phyloP scores from a whole-genome alignment of 2,888 invertebrate genomes.

The Agonopterix subpropinquella region DNA sequence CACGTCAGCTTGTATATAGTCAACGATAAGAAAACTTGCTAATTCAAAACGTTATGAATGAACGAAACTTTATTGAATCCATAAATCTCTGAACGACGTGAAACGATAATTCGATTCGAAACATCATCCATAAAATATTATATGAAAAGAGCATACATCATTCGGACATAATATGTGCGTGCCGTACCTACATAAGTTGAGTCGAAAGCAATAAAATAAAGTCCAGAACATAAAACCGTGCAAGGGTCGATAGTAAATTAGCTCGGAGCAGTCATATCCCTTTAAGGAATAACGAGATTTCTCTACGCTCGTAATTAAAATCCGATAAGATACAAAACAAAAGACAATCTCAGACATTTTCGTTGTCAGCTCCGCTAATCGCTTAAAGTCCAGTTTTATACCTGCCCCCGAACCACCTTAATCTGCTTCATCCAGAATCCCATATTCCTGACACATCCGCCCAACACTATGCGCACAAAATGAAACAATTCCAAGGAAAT shows the following conservation, averaged over 20 bases:
- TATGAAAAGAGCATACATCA: constrained; percentile 29
- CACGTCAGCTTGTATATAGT: too few relatives aligned
- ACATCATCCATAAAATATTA: constrained; percentile 29
- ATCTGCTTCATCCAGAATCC: constrained; percentile 11
- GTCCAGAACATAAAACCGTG: constrained; percentile 56
- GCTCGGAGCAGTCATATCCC: constrained; percentile 62
- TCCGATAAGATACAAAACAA: constrained; percentile 73
- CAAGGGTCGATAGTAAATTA: constrained; percentile 62
- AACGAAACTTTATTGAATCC: too few relatives aligned
- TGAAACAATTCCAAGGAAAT: constrained; percentile 46
- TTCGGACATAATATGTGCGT: constrained; percentile 28
- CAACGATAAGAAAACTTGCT: too few relatives aligned
- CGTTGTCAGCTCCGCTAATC: constrained; percentile 23
- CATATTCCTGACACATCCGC: background rate
- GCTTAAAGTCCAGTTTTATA: constrained; percentile 13
- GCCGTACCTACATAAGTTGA: constrained; percentile 36
- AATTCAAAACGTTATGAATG: too few relatives aligned
- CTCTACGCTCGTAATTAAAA: constrained; percentile 72
- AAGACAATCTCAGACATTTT: constrained; percentile 51
- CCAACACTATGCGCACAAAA: constrained; percentile 15
- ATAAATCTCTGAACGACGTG: background rate
- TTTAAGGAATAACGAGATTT: constrained; percentile 71
- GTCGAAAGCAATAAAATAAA: constrained; percentile 54
- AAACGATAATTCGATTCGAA: constrained; percentile 4
- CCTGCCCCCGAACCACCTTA: constrained; percentile 20